phyloP scores from a whole-genome alignment of 2,888 invertebrate genomes.

The Aethes cnicana region DNA sequence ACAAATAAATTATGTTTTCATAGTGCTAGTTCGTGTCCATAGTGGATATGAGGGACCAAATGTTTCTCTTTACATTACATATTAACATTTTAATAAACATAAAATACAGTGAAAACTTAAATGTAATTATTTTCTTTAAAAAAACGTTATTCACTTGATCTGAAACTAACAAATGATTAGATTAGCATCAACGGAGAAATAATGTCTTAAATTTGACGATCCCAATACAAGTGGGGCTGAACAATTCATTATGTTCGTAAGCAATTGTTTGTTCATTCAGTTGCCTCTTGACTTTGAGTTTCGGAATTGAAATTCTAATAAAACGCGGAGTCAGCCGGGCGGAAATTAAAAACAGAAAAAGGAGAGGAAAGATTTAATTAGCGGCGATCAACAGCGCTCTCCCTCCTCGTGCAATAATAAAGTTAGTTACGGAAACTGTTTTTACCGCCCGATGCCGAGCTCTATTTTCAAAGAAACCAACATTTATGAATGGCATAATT shows the following conservation, averaged over 20 bases:
- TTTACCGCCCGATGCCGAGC: no score
- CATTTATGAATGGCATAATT: no score
- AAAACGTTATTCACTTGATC: no score
- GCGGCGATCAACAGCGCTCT: slow-evolving; percentile 38
- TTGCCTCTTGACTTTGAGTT: slow-evolving; percentile 35
- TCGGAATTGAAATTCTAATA: slow-evolving; percentile 52
- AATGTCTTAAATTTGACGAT: slow-evolving; percentile 5
- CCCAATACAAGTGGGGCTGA: slow-evolving; percentile 31
- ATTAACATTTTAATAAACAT: no score
- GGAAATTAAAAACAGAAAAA: slow-evolving; percentile 49
- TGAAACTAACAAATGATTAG: no score
- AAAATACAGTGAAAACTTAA: no score
- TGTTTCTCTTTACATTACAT: no score
- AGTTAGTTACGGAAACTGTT: slow-evolving; percentile 30
- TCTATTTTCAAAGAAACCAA: no score
- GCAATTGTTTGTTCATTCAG: slow-evolving; percentile 38
- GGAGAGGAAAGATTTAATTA: slow-evolving; percentile 51
- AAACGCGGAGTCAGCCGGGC: slow-evolving; percentile 42
- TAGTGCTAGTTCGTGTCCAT: no score
- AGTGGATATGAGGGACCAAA: no score
- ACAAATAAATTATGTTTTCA: slow-evolving; percentile 1
- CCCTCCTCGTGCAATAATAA: slow-evolving; percentile 29
- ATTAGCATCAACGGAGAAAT: no score
- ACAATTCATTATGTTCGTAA: slow-evolving; percentile 42
- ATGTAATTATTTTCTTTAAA: no score